phyloP scores from a whole-genome alignment of 2,113 vertebrate genomes.

The Syngnathoides biaculeatus region DNA sequence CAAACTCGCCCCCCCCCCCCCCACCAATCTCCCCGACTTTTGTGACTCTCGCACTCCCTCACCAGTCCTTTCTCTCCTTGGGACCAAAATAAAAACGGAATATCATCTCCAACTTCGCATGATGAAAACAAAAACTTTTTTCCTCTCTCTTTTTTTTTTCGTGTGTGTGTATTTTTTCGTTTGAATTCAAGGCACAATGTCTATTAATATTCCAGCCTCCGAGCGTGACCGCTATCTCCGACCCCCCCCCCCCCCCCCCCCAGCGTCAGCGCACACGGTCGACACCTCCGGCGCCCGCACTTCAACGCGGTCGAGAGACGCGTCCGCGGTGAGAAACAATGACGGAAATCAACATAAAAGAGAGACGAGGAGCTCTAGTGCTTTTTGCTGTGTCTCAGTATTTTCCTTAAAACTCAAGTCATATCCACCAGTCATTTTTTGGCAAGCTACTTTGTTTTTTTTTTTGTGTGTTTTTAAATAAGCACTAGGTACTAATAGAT shows the following conservation, averaged over 20 bases:
- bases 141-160: conserved; percentile 33
- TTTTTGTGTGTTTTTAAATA: conserved; percentile 69
- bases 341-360: conserved; percentile 59
- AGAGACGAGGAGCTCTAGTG: conserved; percentile 68
- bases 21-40: conserved; percentile 34
- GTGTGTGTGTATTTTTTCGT: no score
- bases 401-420: conserved; percentile 75
- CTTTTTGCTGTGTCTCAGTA: conserved; percentile 75
- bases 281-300: conserved; percentile 49
- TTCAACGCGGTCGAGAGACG: conserved; percentile 69
- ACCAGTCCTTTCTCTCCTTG: conserved; percentile 47
- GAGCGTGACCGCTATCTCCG: conserved; percentile 50
- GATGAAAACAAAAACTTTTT: conserved; percentile 16
- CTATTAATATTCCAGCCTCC: conserved; percentile 64
- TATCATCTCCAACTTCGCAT: neutral
- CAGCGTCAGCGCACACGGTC: no score
- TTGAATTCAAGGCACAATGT: conserved; percentile 83
- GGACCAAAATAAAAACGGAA: conserved; percentile 28
- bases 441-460: conserved; percentile 76
- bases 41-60: conserved; percentile 28
- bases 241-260: no score
- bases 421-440: conserved; percentile 77
- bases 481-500: conserved; percentile 84
- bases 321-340: conserved; percentile 70
- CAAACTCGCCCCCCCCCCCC: conserved; percentile 30